These are phyloP conservation scores for Tetranychus urticae DNA, from an alignment of 1,140 invertebrate species.

Conservation along the genomic window DNA sequence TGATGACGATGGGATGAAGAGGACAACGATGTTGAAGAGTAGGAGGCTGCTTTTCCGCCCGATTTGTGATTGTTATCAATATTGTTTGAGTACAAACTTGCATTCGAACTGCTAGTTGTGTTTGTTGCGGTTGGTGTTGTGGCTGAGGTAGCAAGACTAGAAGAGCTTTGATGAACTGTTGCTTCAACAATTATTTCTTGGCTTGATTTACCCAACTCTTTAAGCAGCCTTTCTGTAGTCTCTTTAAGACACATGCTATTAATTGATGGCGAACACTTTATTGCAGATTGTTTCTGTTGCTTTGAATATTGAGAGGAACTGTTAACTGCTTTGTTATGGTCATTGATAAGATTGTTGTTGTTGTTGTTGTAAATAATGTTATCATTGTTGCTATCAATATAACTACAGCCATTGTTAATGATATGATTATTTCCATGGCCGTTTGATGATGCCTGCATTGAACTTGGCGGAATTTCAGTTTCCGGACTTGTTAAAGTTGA, in stretches of 20 bases:
- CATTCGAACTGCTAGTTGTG: too few species aligned
- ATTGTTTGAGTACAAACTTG: background rate
- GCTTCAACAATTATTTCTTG: background rate
- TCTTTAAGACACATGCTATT: background rate
- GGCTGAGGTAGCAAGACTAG: background rate
- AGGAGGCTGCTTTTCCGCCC: background rate
- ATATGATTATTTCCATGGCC: too few species aligned
- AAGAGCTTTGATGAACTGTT: background rate
- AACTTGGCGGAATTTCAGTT: background rate
- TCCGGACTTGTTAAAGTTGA: background rate
- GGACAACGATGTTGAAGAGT: too few species aligned
- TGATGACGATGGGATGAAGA: too few species aligned
- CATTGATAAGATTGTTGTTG: too few species aligned
- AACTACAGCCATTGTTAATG: too few species aligned
- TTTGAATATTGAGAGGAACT: background rate
- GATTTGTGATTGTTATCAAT: background rate
- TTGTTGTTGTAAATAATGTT: too few species aligned
- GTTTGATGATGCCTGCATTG: background rate
- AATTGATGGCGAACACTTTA: background rate
- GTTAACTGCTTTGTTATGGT: background rate
- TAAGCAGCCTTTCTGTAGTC: background rate
- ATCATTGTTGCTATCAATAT: too few species aligned
- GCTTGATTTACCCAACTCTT: background rate
- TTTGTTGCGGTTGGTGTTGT: too few species aligned
- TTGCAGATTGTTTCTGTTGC: background rate